Evolutionary conservation across 2,888 invertebrate genomes (phyloP).

Genomic region (Sphaerophoria rueppellii): DNA sequence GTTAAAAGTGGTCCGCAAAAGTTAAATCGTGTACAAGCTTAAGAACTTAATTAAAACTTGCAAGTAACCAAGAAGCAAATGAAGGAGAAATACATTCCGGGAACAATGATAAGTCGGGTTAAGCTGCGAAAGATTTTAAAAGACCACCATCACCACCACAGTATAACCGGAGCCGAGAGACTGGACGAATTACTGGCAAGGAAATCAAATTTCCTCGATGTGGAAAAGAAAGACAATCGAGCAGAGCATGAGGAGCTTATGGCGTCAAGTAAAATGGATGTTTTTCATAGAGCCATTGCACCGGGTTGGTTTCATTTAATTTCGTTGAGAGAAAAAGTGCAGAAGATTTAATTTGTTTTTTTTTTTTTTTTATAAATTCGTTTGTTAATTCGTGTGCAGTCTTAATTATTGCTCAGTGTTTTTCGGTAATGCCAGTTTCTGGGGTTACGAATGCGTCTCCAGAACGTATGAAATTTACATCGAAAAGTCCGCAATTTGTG

Average conservation of each 20-base stretch:
- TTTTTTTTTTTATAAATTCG: background rate
- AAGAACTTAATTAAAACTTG: constrained; percentile 44
- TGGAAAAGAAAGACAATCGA: constrained; percentile 5
- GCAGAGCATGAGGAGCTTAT: constrained; percentile 1
- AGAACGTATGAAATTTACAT: constrained; percentile 76
- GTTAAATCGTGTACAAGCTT: constrained; percentile 10
- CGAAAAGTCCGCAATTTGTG: constrained; percentile 77
- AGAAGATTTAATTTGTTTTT: background rate
- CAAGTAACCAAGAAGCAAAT: background rate
- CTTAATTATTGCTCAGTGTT: constrained; percentile 83
- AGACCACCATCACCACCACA: constrained; percentile 56
- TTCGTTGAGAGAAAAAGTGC: background rate
- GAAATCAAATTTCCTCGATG: constrained; percentile 44
- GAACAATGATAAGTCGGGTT: constrained; percentile 73
- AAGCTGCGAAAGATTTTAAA: constrained; percentile 74
- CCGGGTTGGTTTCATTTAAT: constrained; percentile 78
- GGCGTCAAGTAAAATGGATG: constrained; percentile 76
- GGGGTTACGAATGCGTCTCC: constrained; percentile 82
- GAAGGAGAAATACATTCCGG: background rate
- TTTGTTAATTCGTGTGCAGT: constrained; percentile 77
- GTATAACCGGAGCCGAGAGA: background rate
- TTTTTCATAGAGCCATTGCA: constrained; percentile 83
- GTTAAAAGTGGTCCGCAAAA: background rate
- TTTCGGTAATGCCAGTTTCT: constrained; percentile 83
- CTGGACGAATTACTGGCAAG: constrained; percentile 48